phyloP scores from a whole-genome alignment of 2,797 vertebrate genomes.

The Danionella dracula region DNA sequence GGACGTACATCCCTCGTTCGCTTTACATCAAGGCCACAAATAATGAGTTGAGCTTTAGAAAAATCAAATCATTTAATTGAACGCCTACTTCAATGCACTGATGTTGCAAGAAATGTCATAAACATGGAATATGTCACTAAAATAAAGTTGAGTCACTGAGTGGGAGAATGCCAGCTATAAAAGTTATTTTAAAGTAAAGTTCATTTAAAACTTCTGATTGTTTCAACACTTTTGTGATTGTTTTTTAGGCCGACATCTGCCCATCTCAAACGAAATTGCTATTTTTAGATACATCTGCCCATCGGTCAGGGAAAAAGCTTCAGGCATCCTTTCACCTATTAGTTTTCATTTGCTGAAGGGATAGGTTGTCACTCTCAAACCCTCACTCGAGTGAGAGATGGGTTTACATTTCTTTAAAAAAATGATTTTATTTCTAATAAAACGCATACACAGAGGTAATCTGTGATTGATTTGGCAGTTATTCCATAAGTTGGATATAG shows the following conservation, averaged over 20 bases:
- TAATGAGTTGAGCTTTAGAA: background rate
- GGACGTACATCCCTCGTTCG: background rate
- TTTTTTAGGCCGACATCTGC: background rate
- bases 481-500: too few species aligned
- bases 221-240: background rate
- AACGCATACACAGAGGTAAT: too few species aligned
- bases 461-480: too few species aligned
- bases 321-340: background rate
- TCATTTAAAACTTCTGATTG: background rate
- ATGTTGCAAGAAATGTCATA: background rate
- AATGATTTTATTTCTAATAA: too few species aligned
- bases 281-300: slow-evolving; percentile 14
- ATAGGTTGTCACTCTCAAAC: background rate
- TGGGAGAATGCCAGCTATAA: background rate
- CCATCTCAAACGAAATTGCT: slow-evolving; percentile 2
- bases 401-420: background rate
- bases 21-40: background rate
- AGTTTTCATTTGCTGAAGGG: slow-evolving; percentile 6
- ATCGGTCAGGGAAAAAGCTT: slow-evolving; percentile 4
- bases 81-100: background rate
- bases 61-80: background rate
- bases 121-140: background rate
- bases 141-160: slow-evolving; percentile 4
- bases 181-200: background rate
- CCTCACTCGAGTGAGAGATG: too few species aligned